These are phyloP conservation scores for Magallana nippona DNA, from an alignment of 2,888 invertebrate species.

Conservation along the genomic window DNA sequence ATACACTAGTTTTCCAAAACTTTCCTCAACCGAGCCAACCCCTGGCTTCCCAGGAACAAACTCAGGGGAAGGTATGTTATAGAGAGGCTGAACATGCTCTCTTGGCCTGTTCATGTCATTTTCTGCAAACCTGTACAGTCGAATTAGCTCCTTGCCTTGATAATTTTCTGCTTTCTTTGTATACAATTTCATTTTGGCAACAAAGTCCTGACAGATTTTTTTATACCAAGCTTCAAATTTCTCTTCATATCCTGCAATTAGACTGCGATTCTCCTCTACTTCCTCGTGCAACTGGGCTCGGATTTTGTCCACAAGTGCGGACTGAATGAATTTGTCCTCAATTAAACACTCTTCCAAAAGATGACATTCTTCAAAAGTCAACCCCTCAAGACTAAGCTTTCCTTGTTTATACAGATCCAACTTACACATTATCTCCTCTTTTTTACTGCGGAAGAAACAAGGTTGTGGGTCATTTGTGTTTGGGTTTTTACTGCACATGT, in stretches of 20 bases:
- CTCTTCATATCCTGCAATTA: background rate
- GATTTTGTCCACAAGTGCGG: background rate
- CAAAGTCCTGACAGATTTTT: conserved; percentile 8
- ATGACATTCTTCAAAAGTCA: background rate
- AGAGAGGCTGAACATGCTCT: conserved; percentile 11
- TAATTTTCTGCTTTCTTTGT: conserved; percentile 1
- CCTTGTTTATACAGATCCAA: background rate
- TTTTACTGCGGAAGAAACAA: background rate
- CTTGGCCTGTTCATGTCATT: conserved; percentile 20
- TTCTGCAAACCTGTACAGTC: conserved; percentile 12
- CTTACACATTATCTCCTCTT: background rate
- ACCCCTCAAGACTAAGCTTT: background rate
- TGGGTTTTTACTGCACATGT: background rate
- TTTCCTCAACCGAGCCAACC: background rate
- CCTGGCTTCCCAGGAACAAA: background rate
- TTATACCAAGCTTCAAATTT: background rate
- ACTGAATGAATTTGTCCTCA: background rate
- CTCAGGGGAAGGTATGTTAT: background rate
- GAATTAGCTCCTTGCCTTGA: conserved; percentile 1
- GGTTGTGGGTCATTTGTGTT: background rate
- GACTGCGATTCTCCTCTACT: background rate
- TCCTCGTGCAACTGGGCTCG: background rate
- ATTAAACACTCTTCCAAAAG: background rate
- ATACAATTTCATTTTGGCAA: background rate
- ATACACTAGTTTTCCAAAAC: background rate